These are phyloP conservation scores for Criorhina ranunculi DNA, from an alignment of 2,888 invertebrate genomes.

Conservation along the genomic window DNA sequence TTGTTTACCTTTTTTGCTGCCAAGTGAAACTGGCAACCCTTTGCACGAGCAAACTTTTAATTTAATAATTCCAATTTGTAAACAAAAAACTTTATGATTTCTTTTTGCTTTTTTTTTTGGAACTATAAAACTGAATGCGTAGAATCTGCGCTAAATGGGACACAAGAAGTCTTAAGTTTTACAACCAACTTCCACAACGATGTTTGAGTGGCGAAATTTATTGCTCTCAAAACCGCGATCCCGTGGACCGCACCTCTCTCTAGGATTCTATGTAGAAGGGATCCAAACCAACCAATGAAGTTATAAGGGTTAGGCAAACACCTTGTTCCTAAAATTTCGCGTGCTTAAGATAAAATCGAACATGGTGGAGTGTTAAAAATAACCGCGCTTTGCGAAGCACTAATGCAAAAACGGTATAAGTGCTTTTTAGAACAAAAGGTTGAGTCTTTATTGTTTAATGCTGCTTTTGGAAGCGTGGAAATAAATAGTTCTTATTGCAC, in stretches of 20 bases:
- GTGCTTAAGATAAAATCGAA: slow-evolving; percentile 64
- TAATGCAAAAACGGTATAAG: slow-evolving; percentile 33
- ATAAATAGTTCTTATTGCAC: not conserved
- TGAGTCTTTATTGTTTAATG: slow-evolving; percentile 17
- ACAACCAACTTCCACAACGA: slow-evolving; percentile 7
- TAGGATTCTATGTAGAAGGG: slow-evolving; percentile 42
- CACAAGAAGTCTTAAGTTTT: slow-evolving; percentile 8
- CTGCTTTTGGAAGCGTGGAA: too few relatives aligned
- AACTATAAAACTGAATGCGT: not conserved
- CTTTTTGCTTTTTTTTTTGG: not conserved
- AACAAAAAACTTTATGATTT: not conserved
- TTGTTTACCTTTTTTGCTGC: too few relatives aligned
- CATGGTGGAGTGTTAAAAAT: slow-evolving; percentile 30
- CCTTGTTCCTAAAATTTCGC: slow-evolving; percentile 65
- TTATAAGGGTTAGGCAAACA: slow-evolving; percentile 66
- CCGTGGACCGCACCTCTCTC: slow-evolving; percentile 51
- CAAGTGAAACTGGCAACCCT: too few relatives aligned
- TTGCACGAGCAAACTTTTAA: too few relatives aligned
- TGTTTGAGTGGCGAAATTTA: slow-evolving; percentile 35
- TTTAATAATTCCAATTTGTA: not conserved
- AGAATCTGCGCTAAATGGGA: not conserved
- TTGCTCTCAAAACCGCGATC: slow-evolving; percentile 37
- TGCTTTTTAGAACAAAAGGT: not conserved
- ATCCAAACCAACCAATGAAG: slow-evolving; percentile 20
- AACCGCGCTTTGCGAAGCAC: slow-evolving; percentile 16